A percentile compares a stretch with the other conserved stretches of the same genome.
Evolutionary conservation across 2,113 vertebrate species (phyloP).

Genomic region (Mohoua ochrocephala): DNA sequence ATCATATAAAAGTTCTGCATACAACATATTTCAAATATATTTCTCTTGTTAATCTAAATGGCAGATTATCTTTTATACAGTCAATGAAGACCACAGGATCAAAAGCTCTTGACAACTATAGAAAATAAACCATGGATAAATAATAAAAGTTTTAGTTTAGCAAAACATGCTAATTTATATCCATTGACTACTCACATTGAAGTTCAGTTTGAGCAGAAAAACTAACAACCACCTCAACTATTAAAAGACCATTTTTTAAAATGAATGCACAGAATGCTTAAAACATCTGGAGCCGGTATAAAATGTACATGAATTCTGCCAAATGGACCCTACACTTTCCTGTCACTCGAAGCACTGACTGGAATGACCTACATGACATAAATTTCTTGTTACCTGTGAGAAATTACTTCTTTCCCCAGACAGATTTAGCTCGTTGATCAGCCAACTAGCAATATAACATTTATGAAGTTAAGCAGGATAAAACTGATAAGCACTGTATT

Average conservation of each 20-base stretch:
- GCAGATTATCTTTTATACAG: not conserved
- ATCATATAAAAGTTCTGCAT: not conserved
- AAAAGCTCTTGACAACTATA: not conserved
- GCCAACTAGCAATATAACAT: not conserved
- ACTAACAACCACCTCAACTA: not conserved
- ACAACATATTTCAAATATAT: not conserved
- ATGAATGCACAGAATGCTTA: not conserved
- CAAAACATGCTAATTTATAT: not conserved
- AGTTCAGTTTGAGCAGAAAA: not conserved
- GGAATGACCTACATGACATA: not conserved
- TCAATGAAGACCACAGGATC: not conserved
- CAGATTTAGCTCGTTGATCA: not conserved
- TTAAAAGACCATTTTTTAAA: not conserved
- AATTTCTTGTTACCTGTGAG: slow-evolving; percentile 8
- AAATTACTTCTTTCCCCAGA: not conserved
- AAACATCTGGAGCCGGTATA: slow-evolving; percentile 1
- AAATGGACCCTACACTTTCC: not conserved
- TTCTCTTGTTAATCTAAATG: not conserved
- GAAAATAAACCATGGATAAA: not conserved
- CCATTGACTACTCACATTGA: not conserved
- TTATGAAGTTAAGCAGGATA: not conserved
- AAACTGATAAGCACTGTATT: not conserved
- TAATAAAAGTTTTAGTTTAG: not conserved
- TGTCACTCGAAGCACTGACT: not conserved
- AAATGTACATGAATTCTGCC: slow-evolving; percentile 8